These are phyloP conservation scores for Acleris cristana DNA, from an alignment of 2,888 invertebrate genomes.

Conservation along the genomic window DNA sequence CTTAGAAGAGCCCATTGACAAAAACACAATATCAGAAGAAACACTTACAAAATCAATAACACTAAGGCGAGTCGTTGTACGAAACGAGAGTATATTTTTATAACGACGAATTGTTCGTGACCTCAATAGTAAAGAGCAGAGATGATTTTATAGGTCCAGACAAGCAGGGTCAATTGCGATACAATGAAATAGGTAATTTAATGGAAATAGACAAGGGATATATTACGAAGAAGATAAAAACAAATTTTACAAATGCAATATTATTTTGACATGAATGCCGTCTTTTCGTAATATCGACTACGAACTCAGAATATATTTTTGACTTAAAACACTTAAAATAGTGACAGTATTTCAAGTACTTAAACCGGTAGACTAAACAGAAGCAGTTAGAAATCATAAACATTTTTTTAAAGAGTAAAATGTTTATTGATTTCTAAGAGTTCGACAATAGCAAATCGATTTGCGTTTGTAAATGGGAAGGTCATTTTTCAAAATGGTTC, in stretches of 20 bases:
- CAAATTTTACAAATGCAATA: too few relatives aligned
- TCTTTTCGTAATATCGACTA: too few relatives aligned
- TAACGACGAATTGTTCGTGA: slow-evolving; percentile 50
- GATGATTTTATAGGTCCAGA: slow-evolving; percentile 50
- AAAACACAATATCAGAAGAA: slow-evolving; percentile 8
- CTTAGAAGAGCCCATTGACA: neutral
- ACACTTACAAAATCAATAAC: slow-evolving; percentile 10
- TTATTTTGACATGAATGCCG: too few relatives aligned
- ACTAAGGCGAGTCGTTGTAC: neutral
- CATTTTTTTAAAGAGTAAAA: neutral
- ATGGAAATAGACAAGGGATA: too few relatives aligned
- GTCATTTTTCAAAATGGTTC: too few relatives aligned
- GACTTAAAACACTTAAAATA: too few relatives aligned
- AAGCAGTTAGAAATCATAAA: neutral
- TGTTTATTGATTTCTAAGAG: neutral
- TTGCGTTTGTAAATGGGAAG: neutral
- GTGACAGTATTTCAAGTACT: too few relatives aligned
- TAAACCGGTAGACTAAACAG: neutral
- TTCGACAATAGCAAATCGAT: neutral
- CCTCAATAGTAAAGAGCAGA: slow-evolving; percentile 50
- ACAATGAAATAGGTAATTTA: neutral
- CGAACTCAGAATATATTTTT: too few relatives aligned
- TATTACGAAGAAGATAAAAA: too few relatives aligned
- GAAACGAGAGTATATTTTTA: slow-evolving; percentile 31
- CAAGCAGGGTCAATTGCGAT: slow-evolving; percentile 42